These are phyloP conservation scores for Hoplostethus atlanticus DNA, from an alignment of 2,797 vertebrate species.

Conservation along the genomic window DNA sequence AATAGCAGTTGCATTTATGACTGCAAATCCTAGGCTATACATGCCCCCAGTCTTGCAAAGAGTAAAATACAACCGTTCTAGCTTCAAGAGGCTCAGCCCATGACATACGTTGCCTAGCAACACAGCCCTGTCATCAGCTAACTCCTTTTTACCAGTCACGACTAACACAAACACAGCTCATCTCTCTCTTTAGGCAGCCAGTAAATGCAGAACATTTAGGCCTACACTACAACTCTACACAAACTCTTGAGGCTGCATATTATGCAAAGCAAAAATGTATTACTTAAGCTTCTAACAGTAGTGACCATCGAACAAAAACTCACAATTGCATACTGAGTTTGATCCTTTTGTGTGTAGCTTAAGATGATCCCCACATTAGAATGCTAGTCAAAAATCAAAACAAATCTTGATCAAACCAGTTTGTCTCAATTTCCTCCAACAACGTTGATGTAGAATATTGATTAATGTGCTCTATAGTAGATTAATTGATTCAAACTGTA, in stretches of 20 bases:
- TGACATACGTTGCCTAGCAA: slow-evolving; percentile 90
- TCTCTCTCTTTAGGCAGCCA: slow-evolving; percentile 79
- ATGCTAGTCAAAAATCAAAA: background rate
- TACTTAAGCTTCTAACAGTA: slow-evolving; percentile 22
- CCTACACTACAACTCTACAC: slow-evolving; percentile 60
- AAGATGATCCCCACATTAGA: background rate
- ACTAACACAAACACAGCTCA: slow-evolving; percentile 90
- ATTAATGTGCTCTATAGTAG: background rate
- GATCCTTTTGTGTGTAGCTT: background rate
- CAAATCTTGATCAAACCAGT: background rate
- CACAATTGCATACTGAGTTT: slow-evolving; percentile 1
- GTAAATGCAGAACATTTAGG: slow-evolving; percentile 79
- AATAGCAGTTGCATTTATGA: slow-evolving; percentile 31
- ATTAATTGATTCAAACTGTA: background rate
- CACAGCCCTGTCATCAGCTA: slow-evolving; percentile 91
- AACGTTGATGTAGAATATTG: too few species aligned
- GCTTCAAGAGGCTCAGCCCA: slow-evolving; percentile 89
- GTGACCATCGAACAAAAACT: slow-evolving; percentile 15
- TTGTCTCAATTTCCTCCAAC: background rate
- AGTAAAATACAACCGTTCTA: slow-evolving; percentile 79
- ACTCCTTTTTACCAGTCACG: slow-evolving; percentile 92
- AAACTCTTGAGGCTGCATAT: slow-evolving; percentile 60
- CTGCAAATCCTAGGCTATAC: slow-evolving; percentile 54
- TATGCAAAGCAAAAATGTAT: slow-evolving; percentile 27
- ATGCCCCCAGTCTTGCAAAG: slow-evolving; percentile 73